Evolutionary conservation across 2,113 vertebrate species (phyloP).

Genomic region (Tautogolabrus adspersus): DNA sequence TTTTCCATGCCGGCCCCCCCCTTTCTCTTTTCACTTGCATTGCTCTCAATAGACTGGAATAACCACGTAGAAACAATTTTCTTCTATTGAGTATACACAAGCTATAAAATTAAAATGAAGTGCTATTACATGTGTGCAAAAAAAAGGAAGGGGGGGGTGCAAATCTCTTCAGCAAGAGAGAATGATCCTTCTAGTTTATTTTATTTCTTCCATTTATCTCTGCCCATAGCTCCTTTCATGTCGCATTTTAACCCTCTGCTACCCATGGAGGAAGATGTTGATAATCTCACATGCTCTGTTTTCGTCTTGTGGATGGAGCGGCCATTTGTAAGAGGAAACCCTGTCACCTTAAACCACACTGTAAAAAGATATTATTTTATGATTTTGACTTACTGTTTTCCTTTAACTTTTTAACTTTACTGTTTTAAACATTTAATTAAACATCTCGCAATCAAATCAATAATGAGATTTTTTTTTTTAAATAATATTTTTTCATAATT

Average conservation of each 20-base stretch:
- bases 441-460: too few species aligned
- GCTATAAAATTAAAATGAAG: constrained; percentile 86
- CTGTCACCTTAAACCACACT: constrained; percentile 35
- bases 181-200: constrained; percentile 50
- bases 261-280: constrained; percentile 9
- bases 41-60: constrained; percentile 81
- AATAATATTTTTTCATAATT: too few species aligned
- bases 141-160: constrained; percentile 21
- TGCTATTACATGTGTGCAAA: constrained; percentile 79
- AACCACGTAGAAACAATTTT: constrained; percentile 84
- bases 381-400: too few species aligned
- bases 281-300: constrained; percentile 27
- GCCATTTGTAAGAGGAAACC: constrained; percentile 40
- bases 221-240: constrained; percentile 8
- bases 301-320: constrained; percentile 26
- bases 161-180: constrained; percentile 31
- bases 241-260: neutral
- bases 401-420: too few species aligned
- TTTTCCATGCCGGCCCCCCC: constrained; percentile 76
- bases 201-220: constrained; percentile 52
- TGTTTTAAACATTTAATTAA: too few species aligned
- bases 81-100: constrained; percentile 83
- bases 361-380: too few species aligned
- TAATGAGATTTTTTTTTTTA: too few species aligned
- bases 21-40: constrained; percentile 48